Percentiles rank a stretch among this genome's conserved stretches.
Evolutionary conservation across 2,888 invertebrate species (phyloP).

Genomic region (Mythimna loreyi): DNA sequence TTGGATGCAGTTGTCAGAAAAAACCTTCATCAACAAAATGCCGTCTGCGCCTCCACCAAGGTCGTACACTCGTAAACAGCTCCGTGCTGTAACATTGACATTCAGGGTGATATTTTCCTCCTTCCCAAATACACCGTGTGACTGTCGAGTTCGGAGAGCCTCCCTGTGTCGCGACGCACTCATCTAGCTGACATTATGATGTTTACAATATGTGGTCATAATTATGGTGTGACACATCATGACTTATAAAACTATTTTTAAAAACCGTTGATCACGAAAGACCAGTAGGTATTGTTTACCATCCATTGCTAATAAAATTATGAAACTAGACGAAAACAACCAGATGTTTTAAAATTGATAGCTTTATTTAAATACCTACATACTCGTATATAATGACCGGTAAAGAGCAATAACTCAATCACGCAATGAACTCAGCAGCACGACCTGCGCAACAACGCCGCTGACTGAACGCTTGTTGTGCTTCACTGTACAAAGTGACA

Average conservation of each 20-base stretch:
- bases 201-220: conserved; percentile 4
- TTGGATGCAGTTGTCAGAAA: no score
- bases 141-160: neutral
- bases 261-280: neutral
- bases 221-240: neutral
- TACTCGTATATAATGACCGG: no score
- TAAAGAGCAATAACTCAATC: neutral
- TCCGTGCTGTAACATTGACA: conserved; percentile 38
- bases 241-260: neutral
- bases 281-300: neutral
- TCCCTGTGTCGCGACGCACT: conserved; percentile 3
- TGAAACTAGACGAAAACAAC: neutral
- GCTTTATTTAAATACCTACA: neutral
- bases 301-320: neutral
- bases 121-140: conserved; percentile 16
- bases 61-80: neutral
- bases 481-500: neutral
- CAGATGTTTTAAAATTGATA: neutral
- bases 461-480: neutral
- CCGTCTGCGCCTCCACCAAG: neutral
- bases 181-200: conserved; percentile 14
- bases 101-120: conserved; percentile 37
- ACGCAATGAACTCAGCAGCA: neutral
- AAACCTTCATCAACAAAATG: no score
- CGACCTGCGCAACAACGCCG: neutral